Evolutionary conservation across 2,888 invertebrate genomes (phyloP), one percentile per base, ranked within the genome.

Genomic region (Malachius bipustulatus): DNA sequence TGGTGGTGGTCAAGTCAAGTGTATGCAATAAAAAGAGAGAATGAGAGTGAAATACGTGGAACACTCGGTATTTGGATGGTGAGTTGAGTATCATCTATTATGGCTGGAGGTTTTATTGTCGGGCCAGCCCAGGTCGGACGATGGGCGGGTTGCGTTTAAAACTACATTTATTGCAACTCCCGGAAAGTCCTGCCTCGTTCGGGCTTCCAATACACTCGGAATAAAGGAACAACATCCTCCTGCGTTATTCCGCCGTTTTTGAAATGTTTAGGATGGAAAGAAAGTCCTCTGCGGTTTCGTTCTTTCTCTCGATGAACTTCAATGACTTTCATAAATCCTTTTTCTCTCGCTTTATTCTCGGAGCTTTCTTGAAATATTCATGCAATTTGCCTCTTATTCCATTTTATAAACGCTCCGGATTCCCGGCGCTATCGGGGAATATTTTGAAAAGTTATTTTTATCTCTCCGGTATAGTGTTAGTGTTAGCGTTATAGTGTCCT

Each of bases 71-170:
- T 36, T 28, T 32, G 38, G 35, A 29, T 14, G 16, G 16, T 30
- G 30, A 41, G 48, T 47, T n/a, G n/a, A n/a, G 46, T 44, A 51
- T 50, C 54, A 55, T 55, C 52, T 52, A 55, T 57, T 57, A 56
- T 47, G 46, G 51, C 51, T 54, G 49, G 50, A 51, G 54, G 53
- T 56, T 56, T 54, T 53, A 54, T 55, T 54, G 52, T 54, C 53
- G 48, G 52, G 47, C 50, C 55, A 45, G 49, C 54, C 51, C 52
- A 49, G 52, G 52, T 52, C 54, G 48, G 46, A 36, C n/a, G 29
- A 38, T 38, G 38, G 38, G 38, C 38, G 38, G 38, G 30, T 26
- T 38, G n/a, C 38, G 35, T 38, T 38, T 37, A 38, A 38, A 38
- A 38, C 38, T 36, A 38, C 38, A 38, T 38, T 32, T 37, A 37